These are phyloP conservation scores for Notocelia uddmanniana DNA, from an alignment of 2,888 invertebrate species.

Conservation along the genomic window DNA sequence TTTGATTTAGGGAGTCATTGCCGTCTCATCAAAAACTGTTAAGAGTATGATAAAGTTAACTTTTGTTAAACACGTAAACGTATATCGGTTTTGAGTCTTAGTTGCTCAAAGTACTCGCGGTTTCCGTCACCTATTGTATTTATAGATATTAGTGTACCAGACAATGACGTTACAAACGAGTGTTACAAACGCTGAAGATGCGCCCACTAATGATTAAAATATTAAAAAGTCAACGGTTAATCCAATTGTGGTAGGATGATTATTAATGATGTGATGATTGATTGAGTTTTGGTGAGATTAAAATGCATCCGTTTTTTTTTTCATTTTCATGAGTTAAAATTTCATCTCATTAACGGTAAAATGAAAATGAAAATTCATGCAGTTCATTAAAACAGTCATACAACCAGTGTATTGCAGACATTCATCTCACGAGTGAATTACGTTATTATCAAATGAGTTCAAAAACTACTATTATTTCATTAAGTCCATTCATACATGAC, in stretches of 20 bases:
- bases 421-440: conserved; percentile 6
- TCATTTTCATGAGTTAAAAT: not conserved
- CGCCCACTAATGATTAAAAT: conserved; percentile 12
- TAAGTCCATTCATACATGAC: not conserved
- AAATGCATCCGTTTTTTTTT: not conserved
- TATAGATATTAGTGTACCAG: no score
- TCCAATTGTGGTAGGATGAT: not conserved
- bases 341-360: not conserved
- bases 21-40: no score
- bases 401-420: not conserved
- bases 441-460: conserved; percentile 3
- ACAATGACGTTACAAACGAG: no score
- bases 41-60: no score
- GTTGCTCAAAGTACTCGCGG: no score
- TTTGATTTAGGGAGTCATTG: no score
- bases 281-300: not conserved
- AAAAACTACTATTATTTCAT: not conserved
- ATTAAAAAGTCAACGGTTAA: not conserved
- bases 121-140: no score
- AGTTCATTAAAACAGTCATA: conserved; percentile 6
- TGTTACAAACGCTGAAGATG: no score
- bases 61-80: no score
- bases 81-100: no score
- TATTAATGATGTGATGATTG: no score
- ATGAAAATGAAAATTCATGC: not conserved